Base-by-base conservation (phyloP, 2,888 invertebrate species). In the Stenichneumon culpator region DNA sequence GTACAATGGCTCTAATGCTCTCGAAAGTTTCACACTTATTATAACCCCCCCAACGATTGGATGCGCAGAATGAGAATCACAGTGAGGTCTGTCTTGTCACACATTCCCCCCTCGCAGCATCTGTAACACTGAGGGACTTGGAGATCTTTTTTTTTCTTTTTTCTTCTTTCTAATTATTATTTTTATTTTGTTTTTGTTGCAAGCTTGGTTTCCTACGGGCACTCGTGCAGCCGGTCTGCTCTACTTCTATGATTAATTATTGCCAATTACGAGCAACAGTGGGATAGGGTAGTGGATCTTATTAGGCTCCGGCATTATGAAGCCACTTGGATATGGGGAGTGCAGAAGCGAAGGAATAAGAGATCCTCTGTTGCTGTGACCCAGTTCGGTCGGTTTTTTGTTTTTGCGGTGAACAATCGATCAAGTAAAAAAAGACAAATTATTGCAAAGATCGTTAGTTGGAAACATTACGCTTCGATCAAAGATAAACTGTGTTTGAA, bases 191-290 rank as follows among this genome's bases (percentile, higher is more conserved):
- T 50, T 52, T 69, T 39, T 52, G 19, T 36, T 5, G 3, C n/a
- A 16, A 63, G 63, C 60, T 63, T 54, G 16, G 50, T 73, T 81
- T 73, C 77, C 73, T 68, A 54, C 50, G 39, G 28, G 72, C 52
- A 54, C 69, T 65, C 16, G 73, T 74, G 74, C 73, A 63, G 60
- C n/a, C 32, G 7, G 69, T 68, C 54, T 81, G 81, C 68, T 81
- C 81, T 54, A 84, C 67, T 84, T 84, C 69, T 77, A 81, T 74
- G 84, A 84, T 84, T 78, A 78, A 84, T 84, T 81, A 81, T 81
- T 44, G 63, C 63, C 84, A 84, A 84, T 84, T 84, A 78, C 73
- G 60, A 78, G 16, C 25, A 52, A 65, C 78, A 74, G 81, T 74
- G 36, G 32, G 28, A 69, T 68, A 63, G 50, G 36, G 72, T 36